A percentile compares a stretch with the other conserved stretches of the same genome.
Conservation (phyloP, 30 jellyfish, hydroid and myxozoan species). For the Cassiopea andromeda region DNA sequence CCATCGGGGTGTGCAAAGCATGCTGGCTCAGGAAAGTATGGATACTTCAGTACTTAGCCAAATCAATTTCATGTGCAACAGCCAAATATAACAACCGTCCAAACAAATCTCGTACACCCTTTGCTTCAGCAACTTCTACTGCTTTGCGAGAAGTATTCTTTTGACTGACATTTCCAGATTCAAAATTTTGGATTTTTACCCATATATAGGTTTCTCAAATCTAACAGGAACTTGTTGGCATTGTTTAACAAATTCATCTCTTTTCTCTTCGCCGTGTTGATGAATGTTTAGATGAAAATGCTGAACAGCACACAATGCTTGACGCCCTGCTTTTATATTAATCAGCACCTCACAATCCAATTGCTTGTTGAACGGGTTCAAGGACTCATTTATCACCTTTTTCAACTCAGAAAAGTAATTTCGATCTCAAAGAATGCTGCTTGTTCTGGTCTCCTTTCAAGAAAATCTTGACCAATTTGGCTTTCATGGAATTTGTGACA, state of each 20-base stretch:
- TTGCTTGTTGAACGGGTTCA: slow-evolving; percentile 19
- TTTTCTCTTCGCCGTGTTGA: slow-evolving; percentile 10
- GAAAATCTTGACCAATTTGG: slow-evolving; percentile 15
- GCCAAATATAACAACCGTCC: slow-evolving; percentile 1
- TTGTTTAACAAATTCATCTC: slow-evolving; percentile 25
- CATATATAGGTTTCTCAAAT: background rate
- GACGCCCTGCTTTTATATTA: slow-evolving; percentile 16
- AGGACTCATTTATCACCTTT: slow-evolving; percentile 1
- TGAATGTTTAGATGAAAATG: background rate
- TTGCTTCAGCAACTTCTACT: background rate
- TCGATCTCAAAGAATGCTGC: slow-evolving; percentile 22
- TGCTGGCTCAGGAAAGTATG: slow-evolving; percentile 23
- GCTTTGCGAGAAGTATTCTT: slow-evolving; percentile 14
- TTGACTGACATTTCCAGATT: slow-evolving; percentile 8
- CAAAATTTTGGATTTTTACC: background rate
- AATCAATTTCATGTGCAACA: slow-evolving; percentile 27
- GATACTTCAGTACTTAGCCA: slow-evolving; percentile 40
- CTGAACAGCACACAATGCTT: slow-evolving; percentile 12
- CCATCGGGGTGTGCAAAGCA: slow-evolving; percentile 48
- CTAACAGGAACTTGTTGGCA: slow-evolving; percentile 25
- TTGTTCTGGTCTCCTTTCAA: slow-evolving; percentile 1
- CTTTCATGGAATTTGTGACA: slow-evolving; percentile 48
- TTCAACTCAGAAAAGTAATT: slow-evolving; percentile 6
- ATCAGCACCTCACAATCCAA: slow-evolving; percentile 1
- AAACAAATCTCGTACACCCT: background rate